Conservation (phyloP, 2,888 invertebrate species). For the Drosophila nigritarsus region DNA sequence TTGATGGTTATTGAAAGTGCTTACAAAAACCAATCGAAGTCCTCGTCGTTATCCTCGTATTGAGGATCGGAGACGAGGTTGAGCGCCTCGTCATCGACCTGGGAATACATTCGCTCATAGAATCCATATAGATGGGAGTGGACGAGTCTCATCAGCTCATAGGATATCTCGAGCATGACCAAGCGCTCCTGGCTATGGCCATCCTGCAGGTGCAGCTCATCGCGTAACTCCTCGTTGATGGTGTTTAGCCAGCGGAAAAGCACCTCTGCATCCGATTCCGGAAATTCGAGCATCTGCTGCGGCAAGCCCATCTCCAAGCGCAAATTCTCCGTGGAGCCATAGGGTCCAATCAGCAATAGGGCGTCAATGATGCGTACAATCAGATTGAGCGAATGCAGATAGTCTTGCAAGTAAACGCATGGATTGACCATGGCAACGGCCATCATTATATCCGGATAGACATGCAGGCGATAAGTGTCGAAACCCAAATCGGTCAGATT, state of each 20-base stretch:
- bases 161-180: slow-evolving; percentile 49
- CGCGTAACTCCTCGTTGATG: slow-evolving; percentile 48
- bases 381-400: slow-evolving; percentile 57
- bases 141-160: slow-evolving; percentile 52
- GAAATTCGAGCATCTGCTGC: slow-evolving; percentile 25
- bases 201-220: slow-evolving; percentile 39
- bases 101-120: slow-evolving; percentile 4
- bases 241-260: slow-evolving; percentile 63
- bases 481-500: slow-evolving; percentile 52
- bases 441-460: slow-evolving; percentile 46
- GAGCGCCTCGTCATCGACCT: slow-evolving; percentile 2
- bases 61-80: slow-evolving; percentile 22
- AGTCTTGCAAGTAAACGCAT: slow-evolving; percentile 40
- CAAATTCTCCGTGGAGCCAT: slow-evolving; percentile 42
- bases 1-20: neutral
- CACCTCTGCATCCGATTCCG: slow-evolving; percentile 44
- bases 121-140: slow-evolving; percentile 31
- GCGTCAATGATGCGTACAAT: slow-evolving; percentile 47
- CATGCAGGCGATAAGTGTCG: slow-evolving; percentile 42
- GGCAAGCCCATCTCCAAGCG: slow-evolving; percentile 50
- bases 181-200: slow-evolving; percentile 40
- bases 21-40: slow-evolving; percentile 35
- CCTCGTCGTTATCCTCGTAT: slow-evolving; percentile 11
- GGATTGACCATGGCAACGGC: slow-evolving; percentile 56
- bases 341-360: slow-evolving; percentile 46